Evolutionary conservation across 1,140 invertebrate genomes (phyloP), one percentile per base, ranked within the genome.

Genomic region (Drosophila cardini): DNA sequence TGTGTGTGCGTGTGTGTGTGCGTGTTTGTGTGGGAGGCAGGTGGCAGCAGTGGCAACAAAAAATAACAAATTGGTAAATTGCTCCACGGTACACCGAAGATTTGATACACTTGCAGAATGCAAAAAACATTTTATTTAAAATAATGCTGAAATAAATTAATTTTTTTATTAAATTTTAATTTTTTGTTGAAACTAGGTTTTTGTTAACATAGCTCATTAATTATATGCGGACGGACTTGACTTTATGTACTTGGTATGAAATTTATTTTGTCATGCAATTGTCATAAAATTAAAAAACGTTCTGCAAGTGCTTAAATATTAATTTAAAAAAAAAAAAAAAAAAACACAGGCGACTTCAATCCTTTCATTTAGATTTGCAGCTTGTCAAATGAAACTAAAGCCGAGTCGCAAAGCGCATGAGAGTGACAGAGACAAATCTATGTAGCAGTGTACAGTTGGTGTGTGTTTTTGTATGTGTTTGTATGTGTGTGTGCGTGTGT

Each of bases 331-430:
- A 11, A 38, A n/a, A 1, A 40, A 52, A 48, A 2, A 2, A 48
- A 7, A 5, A 26, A 26, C 21, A 4, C 21, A 26, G 11, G 7
- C 48, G 62, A 16, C 62, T 65, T 6, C 26, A 67, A 46, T 57
- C 78, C 78, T 91, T 84, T 72, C 50, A 87, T 85, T 80, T 91
- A 79, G 79, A 91, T 91, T 91, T 91, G 90, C 84, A 77, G 77
- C 90, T 72, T 53, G 90, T 87, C 90, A 91, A 91, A 91, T 91
- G 90, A 91, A 91, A 91, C 72, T 80, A 90, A 91, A 91, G 90
- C 87, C 90, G 65, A 61, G 43, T 57, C 36, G 32, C 75, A 72
- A 38, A 43, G 46, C 60, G 62, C 18, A 43, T 53, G 42, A 58
- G 55, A 55, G 43, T 15, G 60, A 53, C 8, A 46, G n/a, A 42